Percentiles rank a stretch among this genome's conserved stretches.
phyloP scores from a whole-genome alignment of 2,888 invertebrate species.

The Philereme transversata region DNA sequence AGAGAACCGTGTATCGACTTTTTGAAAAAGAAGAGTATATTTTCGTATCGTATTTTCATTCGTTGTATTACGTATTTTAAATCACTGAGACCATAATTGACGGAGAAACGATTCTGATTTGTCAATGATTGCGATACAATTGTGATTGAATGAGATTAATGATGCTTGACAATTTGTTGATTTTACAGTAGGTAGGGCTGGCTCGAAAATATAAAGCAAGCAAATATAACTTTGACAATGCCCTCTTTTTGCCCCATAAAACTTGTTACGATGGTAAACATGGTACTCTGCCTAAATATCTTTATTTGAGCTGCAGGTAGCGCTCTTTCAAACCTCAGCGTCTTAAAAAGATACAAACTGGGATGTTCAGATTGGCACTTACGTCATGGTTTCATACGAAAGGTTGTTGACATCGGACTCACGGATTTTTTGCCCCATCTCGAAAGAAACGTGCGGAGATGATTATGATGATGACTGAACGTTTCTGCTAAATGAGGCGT shows the following conservation, averaged over 20 bases:
- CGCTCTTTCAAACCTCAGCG: background rate
- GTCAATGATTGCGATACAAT: constrained; percentile 5
- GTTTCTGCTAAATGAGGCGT: constrained; percentile 14
- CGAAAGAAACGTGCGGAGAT: constrained; percentile 38
- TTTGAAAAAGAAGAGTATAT: no score
- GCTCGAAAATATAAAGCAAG: background rate
- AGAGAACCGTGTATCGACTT: no score
- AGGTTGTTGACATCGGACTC: constrained; percentile 39
- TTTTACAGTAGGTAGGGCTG: background rate
- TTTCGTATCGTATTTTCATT: no score
- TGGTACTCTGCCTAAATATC: background rate
- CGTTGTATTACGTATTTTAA: no score
- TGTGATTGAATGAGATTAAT: constrained; percentile 14
- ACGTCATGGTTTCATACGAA: constrained; percentile 33
- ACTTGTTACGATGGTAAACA: no score
- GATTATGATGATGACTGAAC: constrained; percentile 28
- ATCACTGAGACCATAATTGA: no score
- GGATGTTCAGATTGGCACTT: constrained; percentile 34
- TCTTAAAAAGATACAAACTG: constrained; percentile 22
- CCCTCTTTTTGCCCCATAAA: no score
- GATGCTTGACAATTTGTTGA: constrained; percentile 10
- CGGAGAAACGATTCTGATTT: background rate
- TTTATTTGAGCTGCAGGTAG: constrained; percentile 3
- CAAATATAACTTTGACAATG: background rate
- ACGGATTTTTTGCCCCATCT: constrained; percentile 33